phyloP scores from a whole-genome alignment of 2,113 vertebrate species.

The Antigone vipio region DNA sequence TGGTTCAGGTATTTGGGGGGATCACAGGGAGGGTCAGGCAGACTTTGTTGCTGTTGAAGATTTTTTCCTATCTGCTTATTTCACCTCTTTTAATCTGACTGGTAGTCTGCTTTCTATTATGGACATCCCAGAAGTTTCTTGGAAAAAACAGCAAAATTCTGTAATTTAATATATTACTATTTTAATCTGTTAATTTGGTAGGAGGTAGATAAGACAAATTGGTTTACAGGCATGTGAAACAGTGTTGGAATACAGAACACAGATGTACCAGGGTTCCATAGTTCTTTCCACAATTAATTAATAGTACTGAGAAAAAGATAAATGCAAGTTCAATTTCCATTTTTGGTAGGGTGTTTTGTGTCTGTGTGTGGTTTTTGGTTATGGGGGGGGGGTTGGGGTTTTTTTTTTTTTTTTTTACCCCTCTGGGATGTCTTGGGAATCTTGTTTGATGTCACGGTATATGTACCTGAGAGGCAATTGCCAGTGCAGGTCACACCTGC shows the following conservation, averaged over 20 bases:
- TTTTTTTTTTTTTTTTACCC: background rate
- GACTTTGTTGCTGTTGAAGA: background rate
- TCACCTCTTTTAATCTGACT: background rate
- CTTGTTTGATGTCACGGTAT: background rate
- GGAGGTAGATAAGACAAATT: background rate
- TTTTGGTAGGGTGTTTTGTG: background rate
- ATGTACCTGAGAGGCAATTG: fast-evolving
- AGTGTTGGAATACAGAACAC: background rate
- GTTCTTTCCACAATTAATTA: background rate
- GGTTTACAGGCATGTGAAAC: background rate
- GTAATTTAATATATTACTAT: background rate
- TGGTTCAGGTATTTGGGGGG: background rate
- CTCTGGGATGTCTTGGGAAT: background rate
- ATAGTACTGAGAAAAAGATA: background rate
- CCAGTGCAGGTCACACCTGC: too few species aligned
- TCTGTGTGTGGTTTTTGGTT: too few species aligned
- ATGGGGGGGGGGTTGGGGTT: too few species aligned
- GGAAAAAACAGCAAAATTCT: background rate
- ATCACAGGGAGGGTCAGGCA: fast-evolving
- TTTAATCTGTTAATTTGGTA: background rate
- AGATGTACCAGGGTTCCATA: background rate
- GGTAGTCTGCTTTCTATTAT: background rate
- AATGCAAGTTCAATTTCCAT: background rate
- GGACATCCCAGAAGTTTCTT: background rate
- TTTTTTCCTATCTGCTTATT: background rate